Evolutionary conservation across 2,888 invertebrate species (phyloP).

Genomic region (Sinodicranocentrus sp.): DNA sequence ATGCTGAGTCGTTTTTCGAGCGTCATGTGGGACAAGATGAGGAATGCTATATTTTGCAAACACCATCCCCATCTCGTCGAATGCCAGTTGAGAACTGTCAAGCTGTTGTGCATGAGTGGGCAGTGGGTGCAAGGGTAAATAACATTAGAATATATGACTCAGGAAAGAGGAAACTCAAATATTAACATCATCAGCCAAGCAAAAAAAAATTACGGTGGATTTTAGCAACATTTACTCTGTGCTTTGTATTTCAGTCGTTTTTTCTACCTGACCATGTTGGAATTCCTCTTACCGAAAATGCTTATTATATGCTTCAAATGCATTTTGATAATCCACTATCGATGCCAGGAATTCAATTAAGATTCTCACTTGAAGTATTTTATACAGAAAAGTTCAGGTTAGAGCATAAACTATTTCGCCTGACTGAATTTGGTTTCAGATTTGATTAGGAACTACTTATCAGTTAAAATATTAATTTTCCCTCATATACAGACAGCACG

Average conservation of each 20-base stretch:
- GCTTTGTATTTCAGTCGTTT: no score
- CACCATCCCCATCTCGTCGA: not conserved
- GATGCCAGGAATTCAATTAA: not conserved
- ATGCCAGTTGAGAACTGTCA: not conserved
- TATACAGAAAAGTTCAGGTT: conserved; percentile 51
- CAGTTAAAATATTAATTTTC: not conserved
- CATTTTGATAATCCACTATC: conserved; percentile 34
- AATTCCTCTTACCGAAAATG: conserved; percentile 27
- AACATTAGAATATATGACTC: no score
- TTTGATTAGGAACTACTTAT: not conserved
- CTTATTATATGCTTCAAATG: conserved; percentile 19
- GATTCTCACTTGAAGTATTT: conserved; percentile 45
- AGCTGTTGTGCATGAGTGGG: not conserved
- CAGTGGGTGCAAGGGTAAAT: conserved; percentile 15
- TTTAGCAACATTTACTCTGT: no score
- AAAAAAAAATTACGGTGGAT: no score
- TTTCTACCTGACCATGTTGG: conserved; percentile 64
- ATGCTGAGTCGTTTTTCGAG: not conserved
- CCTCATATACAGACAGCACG: conserved; percentile 15
- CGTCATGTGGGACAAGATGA: not conserved
- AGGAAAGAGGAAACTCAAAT: no score
- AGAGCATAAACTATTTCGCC: no score
- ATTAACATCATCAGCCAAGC: no score
- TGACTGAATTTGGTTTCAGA: no score
- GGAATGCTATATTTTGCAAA: not conserved